Conservation (phyloP, 2,797 vertebrate species). For the Menidia menidia region DNA sequence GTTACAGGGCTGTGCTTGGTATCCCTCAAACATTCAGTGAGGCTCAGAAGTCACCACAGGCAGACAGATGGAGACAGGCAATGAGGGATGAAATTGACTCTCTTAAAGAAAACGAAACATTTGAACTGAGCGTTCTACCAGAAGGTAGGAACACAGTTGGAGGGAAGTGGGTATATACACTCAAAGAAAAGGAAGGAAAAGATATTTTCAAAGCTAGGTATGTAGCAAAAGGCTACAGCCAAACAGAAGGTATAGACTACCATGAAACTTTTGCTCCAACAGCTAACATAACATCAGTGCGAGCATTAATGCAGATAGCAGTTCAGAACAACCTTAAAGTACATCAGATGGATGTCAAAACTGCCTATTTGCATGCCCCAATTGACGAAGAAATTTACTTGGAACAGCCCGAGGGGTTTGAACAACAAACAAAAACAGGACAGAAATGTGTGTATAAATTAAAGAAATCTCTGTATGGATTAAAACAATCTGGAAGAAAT, state of each 20-base stretch:
- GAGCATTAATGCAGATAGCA: conserved; percentile 33
- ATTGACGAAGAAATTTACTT: conserved; percentile 27
- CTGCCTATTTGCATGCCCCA: conserved; percentile 26
- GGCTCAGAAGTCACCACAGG: background rate
- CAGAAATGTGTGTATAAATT: conserved; percentile 3
- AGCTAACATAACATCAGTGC: background rate
- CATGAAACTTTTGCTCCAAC: conserved; percentile 1
- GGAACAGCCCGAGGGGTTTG: conserved; percentile 39
- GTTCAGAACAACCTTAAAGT: conserved; percentile 31
- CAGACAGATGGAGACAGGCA: background rate
- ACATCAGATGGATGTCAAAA: conserved; percentile 49
- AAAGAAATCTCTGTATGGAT: conserved; percentile 34
- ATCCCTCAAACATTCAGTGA: background rate
- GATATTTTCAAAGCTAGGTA: background rate
- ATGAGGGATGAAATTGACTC: background rate
- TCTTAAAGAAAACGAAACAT: background rate
- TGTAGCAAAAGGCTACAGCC: background rate
- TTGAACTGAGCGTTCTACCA: background rate
- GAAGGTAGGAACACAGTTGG: background rate
- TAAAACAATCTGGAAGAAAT: background rate
- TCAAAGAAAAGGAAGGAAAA: background rate
- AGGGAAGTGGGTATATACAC: background rate
- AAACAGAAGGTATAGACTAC: conserved; percentile 6
- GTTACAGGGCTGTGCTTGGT: background rate
- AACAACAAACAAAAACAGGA: conserved; percentile 6